phyloP scores from a whole-genome alignment of 2,113 vertebrate species.

The Forbesichthys agassizii region DNA sequence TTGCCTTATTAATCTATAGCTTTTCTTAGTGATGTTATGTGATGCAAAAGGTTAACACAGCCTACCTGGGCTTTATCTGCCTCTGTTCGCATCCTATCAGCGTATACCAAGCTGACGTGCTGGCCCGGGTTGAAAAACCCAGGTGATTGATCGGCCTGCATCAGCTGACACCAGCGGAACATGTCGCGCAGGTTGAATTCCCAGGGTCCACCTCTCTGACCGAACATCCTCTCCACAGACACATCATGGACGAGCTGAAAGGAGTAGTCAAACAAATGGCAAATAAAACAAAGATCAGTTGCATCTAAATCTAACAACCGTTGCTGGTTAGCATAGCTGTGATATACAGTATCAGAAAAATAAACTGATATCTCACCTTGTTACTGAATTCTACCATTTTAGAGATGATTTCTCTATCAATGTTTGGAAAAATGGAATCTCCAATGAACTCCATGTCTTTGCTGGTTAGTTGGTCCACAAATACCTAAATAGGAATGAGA shows the following conservation, averaged over 20 bases:
- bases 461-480: slow-evolving; percentile 88
- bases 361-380: slow-evolving; percentile 73
- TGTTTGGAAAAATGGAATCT: slow-evolving; percentile 85
- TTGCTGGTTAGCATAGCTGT: no score
- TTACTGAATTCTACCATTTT: slow-evolving; percentile 98
- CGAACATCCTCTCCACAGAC: slow-evolving; percentile 87
- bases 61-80: slow-evolving; percentile 87
- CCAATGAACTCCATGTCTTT: slow-evolving; percentile 94
- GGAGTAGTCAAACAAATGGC: background rate
- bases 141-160: slow-evolving; percentile 91
- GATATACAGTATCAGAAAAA: background rate
- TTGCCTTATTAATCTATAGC: background rate
- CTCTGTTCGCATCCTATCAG: slow-evolving; percentile 90
- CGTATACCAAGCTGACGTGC: slow-evolving; percentile 90
- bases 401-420: slow-evolving; percentile 81
- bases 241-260: slow-evolving; percentile 87
- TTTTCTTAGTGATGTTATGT: no score
- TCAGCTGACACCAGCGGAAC: slow-evolving; percentile 98
- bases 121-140: slow-evolving; percentile 90
- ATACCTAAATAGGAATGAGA: slow-evolving; percentile 78
- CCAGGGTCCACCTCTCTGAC: slow-evolving; percentile 95
- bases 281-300: no score
- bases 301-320: no score
- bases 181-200: slow-evolving; percentile 97
- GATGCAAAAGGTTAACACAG: background rate